Evolutionary conservation across 1,140 invertebrate species (phyloP), one percentile per base, ranked within the genome.

Genomic region (Cylas formicarius): DNA sequence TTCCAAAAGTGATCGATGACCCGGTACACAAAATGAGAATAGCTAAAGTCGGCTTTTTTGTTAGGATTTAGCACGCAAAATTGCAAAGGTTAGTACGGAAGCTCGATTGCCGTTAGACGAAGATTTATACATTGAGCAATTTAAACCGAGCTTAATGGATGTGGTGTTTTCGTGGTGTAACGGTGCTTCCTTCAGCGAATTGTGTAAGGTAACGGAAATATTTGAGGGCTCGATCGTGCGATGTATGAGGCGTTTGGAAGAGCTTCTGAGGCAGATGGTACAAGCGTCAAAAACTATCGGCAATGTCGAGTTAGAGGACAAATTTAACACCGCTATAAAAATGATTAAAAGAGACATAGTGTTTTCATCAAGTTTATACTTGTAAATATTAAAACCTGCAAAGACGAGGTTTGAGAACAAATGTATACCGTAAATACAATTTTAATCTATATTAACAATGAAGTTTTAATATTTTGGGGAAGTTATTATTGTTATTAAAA

Each of bases 221-320:
- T 99, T 97, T 74, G 96, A 99, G 83, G 96, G 95, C 40, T 96
- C 90, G 39, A 97, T 99, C 55, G 99, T 99, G 62, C 75, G 97
- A 14, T 93, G 90, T 61, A 94, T 99, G 86, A 77, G 96, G 49
- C 78, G 95, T 19, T 69, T 99, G 24, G 97, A 99, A 70, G 96
- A 99, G 70, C 75, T 97, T 2, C 67, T 99, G 10, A 72, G 95
- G 42, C 94, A 99, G 71, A 81, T 99, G 70, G 84, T 86, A 50
- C 90, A 96, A 70, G 95, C 95, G 16, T 84, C 95, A 0, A 97
- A 96, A 72, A 91, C 87, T 53, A 97, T 99, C 50, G 95, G 94
- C 10, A 97, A 97, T 62, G 84, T 84, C 9, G 92, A 96, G 52
- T 71, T 99, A 44, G 94, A 98, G 72, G 86, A 87, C 55, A 98